Evolutionary conservation across 37 sponge, comb jelly and placozoan genomes (phyloP), one percentile per base, ranked within the genome.

Genomic region (Aplysina aerophoba): DNA sequence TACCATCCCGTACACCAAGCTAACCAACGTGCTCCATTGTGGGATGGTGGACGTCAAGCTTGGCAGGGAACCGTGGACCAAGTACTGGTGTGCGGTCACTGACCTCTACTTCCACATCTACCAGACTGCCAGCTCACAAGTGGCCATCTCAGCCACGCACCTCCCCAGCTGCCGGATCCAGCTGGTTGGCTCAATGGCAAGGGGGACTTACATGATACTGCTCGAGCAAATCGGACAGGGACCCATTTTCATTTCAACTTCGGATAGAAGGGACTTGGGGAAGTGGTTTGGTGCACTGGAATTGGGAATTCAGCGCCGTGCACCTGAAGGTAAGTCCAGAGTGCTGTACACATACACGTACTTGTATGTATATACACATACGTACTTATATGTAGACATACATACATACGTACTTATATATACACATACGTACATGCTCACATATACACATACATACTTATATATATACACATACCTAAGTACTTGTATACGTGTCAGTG

Each of bases 271-370:
- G 5, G 89, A 92, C 11, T 30, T 86, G 34, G 81, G 73, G 21
- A 54, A 67, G 41, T 92, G 92, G 92, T 79, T 88, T 19, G 71
- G n/a, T 64, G 86, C 85, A 27, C 80, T 92, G 55, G 89, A 88
- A 27, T 25, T 35, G 56, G 87, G 73, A 71, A 71, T 71, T 30
- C 73, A 71, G 37, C 33, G 73, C 20, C 2, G 73, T 30, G 73
- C 37, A 71, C 73, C 73, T 17, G 73, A 71, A 71, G 73, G 73
- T 71, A 21, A n/a, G n/a, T n/a, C n/a, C n/a, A n/a, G n/a, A n/a
- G n/a, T n/a, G n/a, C n/a, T n/a, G n/a, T n/a, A n/a, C n/a, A n/a
- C n/a, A n/a, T n/a, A n/a, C n/a, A n/a, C n/a, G n/a, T n/a, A n/a
- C n/a, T n/a, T 71, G 73, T 71, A 33, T 71, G 37, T 35, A 44